phyloP scores from a whole-genome alignment of 2,113 vertebrate genomes.

The Paedocypris sp. region DNA sequence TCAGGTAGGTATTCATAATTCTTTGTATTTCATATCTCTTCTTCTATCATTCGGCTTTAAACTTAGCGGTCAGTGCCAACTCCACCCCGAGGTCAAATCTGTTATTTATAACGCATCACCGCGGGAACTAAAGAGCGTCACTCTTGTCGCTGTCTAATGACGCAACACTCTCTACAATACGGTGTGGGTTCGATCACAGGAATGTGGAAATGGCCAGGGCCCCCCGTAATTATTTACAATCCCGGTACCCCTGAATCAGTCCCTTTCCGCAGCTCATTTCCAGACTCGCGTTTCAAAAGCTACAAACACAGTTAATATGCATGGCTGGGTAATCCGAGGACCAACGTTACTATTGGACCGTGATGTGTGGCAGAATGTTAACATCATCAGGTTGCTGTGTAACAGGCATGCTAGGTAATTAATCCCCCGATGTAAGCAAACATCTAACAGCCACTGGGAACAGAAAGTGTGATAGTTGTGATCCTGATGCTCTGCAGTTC shows the following conservation, averaged over 20 bases:
- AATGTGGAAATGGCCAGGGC: constrained; percentile 25
- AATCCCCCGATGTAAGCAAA: neutral
- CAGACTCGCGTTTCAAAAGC: constrained; percentile 20
- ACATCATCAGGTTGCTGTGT: constrained; percentile 6
- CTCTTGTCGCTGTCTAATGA: too few relatives aligned
- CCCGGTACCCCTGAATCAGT: constrained; percentile 20
- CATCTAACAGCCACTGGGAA: too few relatives aligned
- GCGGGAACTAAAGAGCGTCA: too few relatives aligned
- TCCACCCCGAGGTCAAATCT: constrained; percentile 50
- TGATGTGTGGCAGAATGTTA: neutral
- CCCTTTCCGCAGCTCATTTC: constrained; percentile 7
- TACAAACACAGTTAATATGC: constrained; percentile 33
- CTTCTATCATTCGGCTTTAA: neutral
- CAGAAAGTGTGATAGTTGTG: too few relatives aligned
- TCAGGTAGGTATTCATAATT: constrained; percentile 26
- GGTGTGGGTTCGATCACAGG: constrained; percentile 6
- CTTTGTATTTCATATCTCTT: neutral
- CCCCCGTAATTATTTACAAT: constrained; percentile 34
- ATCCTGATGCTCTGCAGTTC: too few relatives aligned
- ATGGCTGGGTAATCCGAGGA: constrained; percentile 15
- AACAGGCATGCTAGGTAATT: constrained; percentile 1
- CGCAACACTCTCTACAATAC: neutral
- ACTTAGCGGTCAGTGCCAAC: neutral
- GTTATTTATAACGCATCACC: constrained; percentile 50
- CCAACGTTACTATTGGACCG: constrained; percentile 12